Evolutionary conservation across 2,888 invertebrate genomes (phyloP), one percentile per base, ranked within the genome.

Genomic region (Mycalesis mineus): DNA sequence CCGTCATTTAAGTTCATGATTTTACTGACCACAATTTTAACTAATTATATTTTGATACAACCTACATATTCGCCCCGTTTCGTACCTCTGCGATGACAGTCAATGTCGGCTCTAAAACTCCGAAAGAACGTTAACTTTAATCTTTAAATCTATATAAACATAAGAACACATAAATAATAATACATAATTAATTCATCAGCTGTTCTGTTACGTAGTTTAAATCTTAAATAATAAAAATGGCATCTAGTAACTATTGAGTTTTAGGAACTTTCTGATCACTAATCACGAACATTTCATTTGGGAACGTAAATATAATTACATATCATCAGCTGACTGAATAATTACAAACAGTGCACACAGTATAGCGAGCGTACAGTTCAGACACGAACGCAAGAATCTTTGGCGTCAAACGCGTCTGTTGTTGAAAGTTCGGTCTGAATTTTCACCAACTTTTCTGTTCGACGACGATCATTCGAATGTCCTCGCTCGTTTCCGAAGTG

Each of bases 191-290:
- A 22, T 22, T 22, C 22, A 22, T 71, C 67, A 71, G 73, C 74
- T 71, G 67, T 71, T 62, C 71, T 62, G 13, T 55, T 66, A 67
- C 64, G 66, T 68, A 72, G 77, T 78, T 80, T 50, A 69, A 69
- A 70, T 70, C 57, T 62, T 62, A 60, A 60, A 51, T 17, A 49
- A 59, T 45, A 62, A 60, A 80, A 82, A 87, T 86, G 88, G 87
- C 87, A 86, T 82, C 82, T 81, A 79, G 69, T 76, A 75, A 72
- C 78, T 79, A 79, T 77, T 75, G 78, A 80, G 75, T 79, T 73
- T 78, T 86, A 88, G 88, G 88, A 88, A 88, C 88, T 85, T 82
- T 84, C 72, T 78, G 78, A 67, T 69, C 63, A 67, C 65, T 79
- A 80, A 81, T 81, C 57, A 60, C 63, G 57, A 64, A 62, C 57